Percentiles rank a stretch among this genome's conserved stretches.
phyloP scores from a whole-genome alignment of 2,797 vertebrate species.

The Philypnodon macrostomus region DNA sequence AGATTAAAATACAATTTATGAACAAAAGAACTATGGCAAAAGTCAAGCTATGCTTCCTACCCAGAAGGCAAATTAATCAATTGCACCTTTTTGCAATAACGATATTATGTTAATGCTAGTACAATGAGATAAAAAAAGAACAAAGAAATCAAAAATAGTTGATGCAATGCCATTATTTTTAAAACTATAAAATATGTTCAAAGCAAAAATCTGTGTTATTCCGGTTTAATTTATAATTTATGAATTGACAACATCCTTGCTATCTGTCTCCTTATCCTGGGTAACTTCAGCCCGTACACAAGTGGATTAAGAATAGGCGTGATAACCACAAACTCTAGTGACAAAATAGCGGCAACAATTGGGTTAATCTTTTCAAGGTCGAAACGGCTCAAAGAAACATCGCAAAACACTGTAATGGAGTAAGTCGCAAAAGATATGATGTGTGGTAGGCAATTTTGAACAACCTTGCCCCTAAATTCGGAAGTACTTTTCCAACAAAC shows the following conservation, averaged over 20 bases:
- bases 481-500: slow-evolving; percentile 36
- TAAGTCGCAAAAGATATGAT: slow-evolving; percentile 45
- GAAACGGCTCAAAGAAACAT: slow-evolving; percentile 39
- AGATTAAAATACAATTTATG: no score
- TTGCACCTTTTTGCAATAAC: no score
- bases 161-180: no score
- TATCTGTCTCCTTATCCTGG: slow-evolving; percentile 36
- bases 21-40: no score
- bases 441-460: slow-evolving; percentile 54
- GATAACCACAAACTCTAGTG: slow-evolving; percentile 64
- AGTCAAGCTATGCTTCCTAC: no score
- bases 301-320: slow-evolving; percentile 63
- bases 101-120: no score
- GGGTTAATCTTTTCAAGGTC: slow-evolving; percentile 35
- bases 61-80: no score
- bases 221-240: no score
- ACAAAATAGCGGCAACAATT: slow-evolving; percentile 45
- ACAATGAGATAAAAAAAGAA: no score
- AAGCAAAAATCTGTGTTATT: no score
- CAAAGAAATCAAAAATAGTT: no score
- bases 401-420: slow-evolving; percentile 35
- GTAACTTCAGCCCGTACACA: slow-evolving; percentile 47
- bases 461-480: slow-evolving; percentile 45
- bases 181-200: no score
- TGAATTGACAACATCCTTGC: slow-evolving; percentile 8